These are phyloP conservation scores for Netelia melanura DNA, from an alignment of 2,888 invertebrate genomes.

Conservation along the genomic window DNA sequence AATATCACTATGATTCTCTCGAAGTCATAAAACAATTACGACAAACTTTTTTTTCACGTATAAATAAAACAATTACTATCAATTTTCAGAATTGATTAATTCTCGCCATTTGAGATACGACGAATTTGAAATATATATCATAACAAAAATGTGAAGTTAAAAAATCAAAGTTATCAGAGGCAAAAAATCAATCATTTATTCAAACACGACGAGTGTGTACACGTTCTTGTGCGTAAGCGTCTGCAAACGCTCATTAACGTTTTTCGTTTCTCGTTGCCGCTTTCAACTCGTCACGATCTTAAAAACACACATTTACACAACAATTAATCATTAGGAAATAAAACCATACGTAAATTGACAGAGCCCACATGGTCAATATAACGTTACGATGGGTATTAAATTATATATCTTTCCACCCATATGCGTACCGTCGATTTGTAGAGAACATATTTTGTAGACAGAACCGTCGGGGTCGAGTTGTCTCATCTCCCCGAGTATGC, in stretches of 20 bases:
- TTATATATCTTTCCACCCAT: conserved; percentile 42
- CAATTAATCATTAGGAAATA: conserved; percentile 63
- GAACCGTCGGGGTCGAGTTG: conserved; percentile 24
- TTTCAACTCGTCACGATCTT: background rate
- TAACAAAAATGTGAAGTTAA: background rate
- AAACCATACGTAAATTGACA: conserved; percentile 63
- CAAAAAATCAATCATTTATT: background rate
- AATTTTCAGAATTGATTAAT: conserved; percentile 37
- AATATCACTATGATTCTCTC: no score
- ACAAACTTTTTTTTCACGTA: no score
- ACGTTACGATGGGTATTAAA: conserved; percentile 6
- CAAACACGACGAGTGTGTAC: background rate
- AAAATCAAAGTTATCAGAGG: background rate
- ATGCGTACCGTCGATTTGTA: conserved; percentile 39
- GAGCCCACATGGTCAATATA: conserved; percentile 56
- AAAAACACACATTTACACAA: conserved; percentile 48
- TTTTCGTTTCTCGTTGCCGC: background rate
- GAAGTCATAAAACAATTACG: no score
- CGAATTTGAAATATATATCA: background rate
- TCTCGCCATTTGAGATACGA: conserved; percentile 11
- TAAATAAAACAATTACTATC: background rate
- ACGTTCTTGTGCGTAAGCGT: background rate
- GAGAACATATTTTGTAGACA: conserved; percentile 39
- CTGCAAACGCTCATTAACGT: background rate
- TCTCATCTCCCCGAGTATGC: conserved; percentile 55